Conservation (phyloP, 1,140 invertebrate species). For the Drosophila simulans region DNA sequence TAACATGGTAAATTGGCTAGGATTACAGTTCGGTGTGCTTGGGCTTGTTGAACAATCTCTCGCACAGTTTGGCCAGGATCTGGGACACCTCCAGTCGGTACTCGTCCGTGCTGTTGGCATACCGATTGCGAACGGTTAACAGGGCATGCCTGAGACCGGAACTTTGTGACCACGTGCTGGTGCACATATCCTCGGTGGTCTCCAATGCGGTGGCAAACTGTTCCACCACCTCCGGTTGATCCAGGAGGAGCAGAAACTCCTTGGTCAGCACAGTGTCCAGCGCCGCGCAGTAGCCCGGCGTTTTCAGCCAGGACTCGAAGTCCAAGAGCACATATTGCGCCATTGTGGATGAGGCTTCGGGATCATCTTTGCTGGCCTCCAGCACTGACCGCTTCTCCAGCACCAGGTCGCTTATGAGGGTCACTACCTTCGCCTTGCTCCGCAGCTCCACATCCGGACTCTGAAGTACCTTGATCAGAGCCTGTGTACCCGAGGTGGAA, state of each 20-base stretch:
- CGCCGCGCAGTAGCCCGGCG: slow-evolving; percentile 56
- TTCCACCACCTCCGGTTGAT: slow-evolving; percentile 72
- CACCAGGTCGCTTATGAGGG: slow-evolving; percentile 73
- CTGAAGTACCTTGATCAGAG: slow-evolving; percentile 61
- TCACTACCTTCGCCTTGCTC: slow-evolving; percentile 71
- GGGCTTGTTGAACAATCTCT: slow-evolving; percentile 49
- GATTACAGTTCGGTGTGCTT: slow-evolving; percentile 67
- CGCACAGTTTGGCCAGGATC: slow-evolving; percentile 45
- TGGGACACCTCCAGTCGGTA: slow-evolving; percentile 69
- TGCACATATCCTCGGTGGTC: slow-evolving; percentile 55
- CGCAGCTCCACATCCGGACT: slow-evolving; percentile 64
- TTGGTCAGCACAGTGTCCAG: slow-evolving; percentile 55
- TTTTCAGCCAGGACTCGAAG: slow-evolving; percentile 64
- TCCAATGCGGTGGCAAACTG: slow-evolving; percentile 63
- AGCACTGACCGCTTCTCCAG: slow-evolving; percentile 60
- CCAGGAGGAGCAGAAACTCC: slow-evolving; percentile 51
- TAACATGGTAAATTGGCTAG: slow-evolving; percentile 31
- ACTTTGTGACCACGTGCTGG: slow-evolving; percentile 63
- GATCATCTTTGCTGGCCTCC: slow-evolving; percentile 31
- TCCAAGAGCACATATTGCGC: slow-evolving; percentile 72
- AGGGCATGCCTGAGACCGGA: slow-evolving; percentile 57
- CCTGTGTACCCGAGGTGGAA: slow-evolving; percentile 71
- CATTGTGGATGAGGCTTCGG: slow-evolving; percentile 31
- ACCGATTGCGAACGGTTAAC: slow-evolving; percentile 66
- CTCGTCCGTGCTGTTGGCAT: slow-evolving; percentile 62